Base-by-base conservation (phyloP, 2,797 vertebrate genomes). In the Poecilia velifera region DNA sequence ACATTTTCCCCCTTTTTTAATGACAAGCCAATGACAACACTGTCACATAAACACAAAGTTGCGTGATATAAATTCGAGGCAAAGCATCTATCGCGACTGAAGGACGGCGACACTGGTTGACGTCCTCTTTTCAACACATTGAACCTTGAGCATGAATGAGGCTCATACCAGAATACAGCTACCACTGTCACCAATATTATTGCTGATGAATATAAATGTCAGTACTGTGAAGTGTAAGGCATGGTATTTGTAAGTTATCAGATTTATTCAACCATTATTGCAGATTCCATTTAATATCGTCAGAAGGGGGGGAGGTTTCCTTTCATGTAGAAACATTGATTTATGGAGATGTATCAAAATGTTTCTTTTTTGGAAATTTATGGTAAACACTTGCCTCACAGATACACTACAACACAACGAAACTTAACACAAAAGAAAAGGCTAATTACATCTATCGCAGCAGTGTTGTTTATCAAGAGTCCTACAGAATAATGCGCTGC, bases 81-180 rank as follows among this genome's bases (percentile, higher is more conserved):
- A 18, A 49, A 76, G 64, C 82, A 46, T 80, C 78, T 3, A 51
- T 85, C 49, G 0, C 49, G 25, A 72, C 51, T 82, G 83, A 80
- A 76, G 79, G 80, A 80, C 78, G 74, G 74, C 73, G 43, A 70
- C 34, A 55, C 47, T 45, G 83, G 80, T 85, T 82, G 76, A 84
- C 68, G 76, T 86, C 78, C 31, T 71, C 85, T 72, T 81, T 83
- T 90, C 78, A 77, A 88, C 81, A 81, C 84, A 78, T 73, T 20
- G 43, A 86, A 85, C 90, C 88, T 90, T 90, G 89, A 90, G 74
- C 6, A 0, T 85, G 84, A 84, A 87, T 86, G 75, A 70, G 64
- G 51, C 78, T 85, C 55, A 76, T 74, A 59, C 41, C 39, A 12
- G 62, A 70, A 46, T 22, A 7, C 72, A 77, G 41, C 68, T 43